Base-by-base conservation (phyloP, 2,113 vertebrate genomes). In the Rhinopithecus roxellana region DNA sequence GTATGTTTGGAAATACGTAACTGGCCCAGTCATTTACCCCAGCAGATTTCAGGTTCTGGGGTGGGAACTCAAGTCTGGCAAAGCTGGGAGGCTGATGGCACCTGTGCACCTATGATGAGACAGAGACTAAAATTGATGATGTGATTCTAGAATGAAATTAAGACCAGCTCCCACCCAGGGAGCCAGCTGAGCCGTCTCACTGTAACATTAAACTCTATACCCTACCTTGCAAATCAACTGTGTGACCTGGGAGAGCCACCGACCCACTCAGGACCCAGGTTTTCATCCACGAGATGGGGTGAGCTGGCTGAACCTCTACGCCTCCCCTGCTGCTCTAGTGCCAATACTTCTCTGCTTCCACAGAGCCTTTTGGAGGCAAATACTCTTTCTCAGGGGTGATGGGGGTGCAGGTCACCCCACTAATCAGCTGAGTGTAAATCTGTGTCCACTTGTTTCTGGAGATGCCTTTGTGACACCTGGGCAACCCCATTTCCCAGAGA, bases 381-480 rank as follows among this genome's bases (percentile, higher is more conserved):
- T 9, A 7, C 40, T 92, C 70, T 97, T 88, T n/a, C 25, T 7
- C 4, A 11, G 77, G 77, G 18, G 18, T 20, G 10, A 48, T 13
- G 0, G 6, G 0, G 0, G 17, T 69, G 75, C 38, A 78, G 27
- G 11, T 59, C 25, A 50, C 23, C 10, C 43, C 6, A 55, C 25
- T 55, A 43, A 40, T 70, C n/a, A 22, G 30, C 64, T 14, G 13
- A 83, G 23, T 30, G 35, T 38, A 69, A 82, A 61, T 83, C 59
- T 79, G 61, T n/a, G 2, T 72, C 57, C 80, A 82, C 84, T 90
- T 90, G 75, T 69, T 95, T 32, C 72, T 87, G 95, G 30, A 50
- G n/a, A 59, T 83, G 35, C 85, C n/a, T 95, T 87, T 86, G 20
- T 89, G 94, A 89, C 92, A 64, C 61, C 12, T 64, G 61, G 61